Conservation (phyloP, 2,113 vertebrate species). For the Psittacula cyanocephala region DNA sequence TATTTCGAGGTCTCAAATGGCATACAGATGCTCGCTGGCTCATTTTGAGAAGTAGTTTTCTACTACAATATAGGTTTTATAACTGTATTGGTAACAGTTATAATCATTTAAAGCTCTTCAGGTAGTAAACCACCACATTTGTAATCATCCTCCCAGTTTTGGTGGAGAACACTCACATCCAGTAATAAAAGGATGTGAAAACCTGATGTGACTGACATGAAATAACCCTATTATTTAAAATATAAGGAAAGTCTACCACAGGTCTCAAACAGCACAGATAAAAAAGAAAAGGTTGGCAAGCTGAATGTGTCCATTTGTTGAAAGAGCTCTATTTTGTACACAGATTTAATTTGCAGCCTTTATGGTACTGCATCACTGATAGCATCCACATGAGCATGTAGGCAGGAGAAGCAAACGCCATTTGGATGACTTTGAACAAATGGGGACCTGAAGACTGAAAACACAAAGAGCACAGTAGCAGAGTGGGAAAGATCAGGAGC, state of each 20-base stretch:
- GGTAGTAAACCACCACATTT: background rate
- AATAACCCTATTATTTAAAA: background rate
- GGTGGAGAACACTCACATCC: background rate
- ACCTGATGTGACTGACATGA: background rate
- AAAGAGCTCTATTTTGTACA: background rate
- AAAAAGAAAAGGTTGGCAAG: background rate
- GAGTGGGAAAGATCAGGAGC: background rate
- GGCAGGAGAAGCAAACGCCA: background rate
- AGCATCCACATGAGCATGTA: fast-evolving
- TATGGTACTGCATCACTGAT: background rate
- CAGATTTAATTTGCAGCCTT: background rate
- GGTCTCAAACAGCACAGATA: background rate
- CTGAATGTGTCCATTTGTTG: background rate
- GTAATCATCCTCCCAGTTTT: background rate
- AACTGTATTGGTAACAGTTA: background rate
- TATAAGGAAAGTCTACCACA: background rate
- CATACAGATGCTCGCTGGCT: background rate
- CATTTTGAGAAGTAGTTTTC: background rate
- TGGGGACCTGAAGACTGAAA: background rate
- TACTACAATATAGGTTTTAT: background rate
- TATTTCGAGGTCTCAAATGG: background rate
- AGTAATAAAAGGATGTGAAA: background rate
- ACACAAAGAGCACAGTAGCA: background rate
- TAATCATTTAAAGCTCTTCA: background rate
- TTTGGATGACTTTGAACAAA: background rate